Base-by-base conservation (phyloP, 2,797 vertebrate species). In the Gephyroberyx darwinii region DNA sequence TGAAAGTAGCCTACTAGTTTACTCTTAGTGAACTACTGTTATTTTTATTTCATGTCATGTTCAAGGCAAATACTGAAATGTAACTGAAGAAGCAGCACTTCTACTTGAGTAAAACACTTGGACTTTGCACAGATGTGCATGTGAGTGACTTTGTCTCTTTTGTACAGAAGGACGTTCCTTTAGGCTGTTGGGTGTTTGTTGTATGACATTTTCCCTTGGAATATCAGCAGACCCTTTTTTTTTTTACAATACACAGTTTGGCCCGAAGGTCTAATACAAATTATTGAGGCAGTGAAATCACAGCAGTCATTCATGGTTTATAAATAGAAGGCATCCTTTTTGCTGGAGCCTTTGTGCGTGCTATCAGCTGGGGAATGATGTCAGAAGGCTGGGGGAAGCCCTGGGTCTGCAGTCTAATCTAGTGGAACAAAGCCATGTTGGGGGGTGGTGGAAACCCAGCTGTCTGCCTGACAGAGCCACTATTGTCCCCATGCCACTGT, bases 331-430 rank as follows among this genome's bases (percentile, higher is more conserved):
- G 61, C 59, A 77, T 79, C 67, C 47, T 75, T 78, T 69, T 72
- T 63, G 37, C 37, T 53, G 50, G 55, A 54, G 78, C 64, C 74
- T 88, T 86, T 87, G 84, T 88, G 82, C 45, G 64, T 79, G 65
- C 78, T 78, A 82, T 93, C 90, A 93, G 89, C 91, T 92, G 91
- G 85, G 66, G 70, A 60, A 71, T 92, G 90, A 92, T 92, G 88
- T 93, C 91, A 91, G 74, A 76, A 79, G 71, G 81, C 78, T 71
- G 58, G 81, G 90, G 91, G 90, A 93, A 91, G 82, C 89, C 91
- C 91, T 83, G 69, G 77, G 62, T 86, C 77, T 81, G 81, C 80
- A 12, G 65, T 77, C 84, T 88, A 83, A 82, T 75, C 74, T 51
- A 45, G 67, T 78, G 80, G 83, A 91, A 91, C 86, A 91, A 92